Percentiles rank a stretch among this genome's conserved stretches.
Evolutionary conservation across 2,797 vertebrate genomes (phyloP).

Genomic region (Mus spretus): DNA sequence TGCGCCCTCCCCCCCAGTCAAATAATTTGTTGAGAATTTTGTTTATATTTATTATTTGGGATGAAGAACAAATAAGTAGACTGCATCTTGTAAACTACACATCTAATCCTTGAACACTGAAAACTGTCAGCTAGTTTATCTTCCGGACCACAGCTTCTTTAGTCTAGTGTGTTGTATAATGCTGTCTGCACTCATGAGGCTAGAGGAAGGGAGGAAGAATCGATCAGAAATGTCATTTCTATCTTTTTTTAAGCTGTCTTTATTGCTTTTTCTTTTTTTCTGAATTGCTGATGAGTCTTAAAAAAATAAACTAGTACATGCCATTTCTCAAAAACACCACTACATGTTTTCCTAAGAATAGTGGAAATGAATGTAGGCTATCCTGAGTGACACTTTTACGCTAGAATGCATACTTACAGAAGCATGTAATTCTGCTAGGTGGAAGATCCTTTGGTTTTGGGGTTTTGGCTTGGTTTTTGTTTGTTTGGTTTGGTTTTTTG

Average conservation of each 20-base stretch:
- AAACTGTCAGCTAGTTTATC: constrained; percentile 1
- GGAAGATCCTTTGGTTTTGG: not conserved
- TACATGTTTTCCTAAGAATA: constrained; percentile 16
- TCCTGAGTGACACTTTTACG: constrained; percentile 39
- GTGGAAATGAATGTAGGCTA: constrained; percentile 28
- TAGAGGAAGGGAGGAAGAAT: not conserved
- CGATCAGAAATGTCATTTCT: constrained; percentile 9
- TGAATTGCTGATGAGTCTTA: constrained; percentile 28
- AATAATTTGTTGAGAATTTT: not conserved
- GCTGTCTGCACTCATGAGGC: constrained; percentile 23
- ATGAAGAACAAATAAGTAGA: not conserved
- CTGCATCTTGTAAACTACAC: not conserved
- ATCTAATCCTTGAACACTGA: not conserved
- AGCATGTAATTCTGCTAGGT: constrained; percentile 11
- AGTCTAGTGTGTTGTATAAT: not conserved
- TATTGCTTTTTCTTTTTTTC: constrained; percentile 17
- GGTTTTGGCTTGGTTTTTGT: too few species aligned
- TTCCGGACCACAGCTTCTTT: not conserved
- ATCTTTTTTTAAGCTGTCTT: constrained; percentile 14
- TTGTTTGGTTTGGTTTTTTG: not conserved
- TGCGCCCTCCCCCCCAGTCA: not conserved
- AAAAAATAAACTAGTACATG: not conserved
- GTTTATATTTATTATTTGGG: constrained; percentile 17
- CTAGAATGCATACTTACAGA: constrained; percentile 31
- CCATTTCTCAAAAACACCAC: constrained; percentile 40